Conservation (phyloP, 2,797 vertebrate species). For the Otolemur crassicaudatus region DNA sequence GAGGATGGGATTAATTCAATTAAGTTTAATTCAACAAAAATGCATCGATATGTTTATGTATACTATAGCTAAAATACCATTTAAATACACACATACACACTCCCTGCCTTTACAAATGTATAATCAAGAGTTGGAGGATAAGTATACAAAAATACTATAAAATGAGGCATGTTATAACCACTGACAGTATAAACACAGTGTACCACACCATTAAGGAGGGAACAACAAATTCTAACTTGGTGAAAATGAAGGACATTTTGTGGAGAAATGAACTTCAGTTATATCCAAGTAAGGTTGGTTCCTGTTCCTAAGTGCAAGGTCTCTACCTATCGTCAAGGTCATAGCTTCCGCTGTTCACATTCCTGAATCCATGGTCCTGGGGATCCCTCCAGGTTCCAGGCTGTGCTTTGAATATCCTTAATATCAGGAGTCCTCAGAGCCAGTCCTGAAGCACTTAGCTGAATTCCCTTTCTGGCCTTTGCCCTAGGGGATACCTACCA, state of each 20-base stretch:
- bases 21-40: constrained; percentile 25
- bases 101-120: background rate
- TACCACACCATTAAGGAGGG: background rate
- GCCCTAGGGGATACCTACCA: background rate
- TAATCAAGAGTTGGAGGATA: constrained; percentile 5
- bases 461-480: background rate
- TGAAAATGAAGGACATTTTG: constrained; percentile 36
- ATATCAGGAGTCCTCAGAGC: background rate
- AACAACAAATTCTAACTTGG: background rate
- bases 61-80: background rate
- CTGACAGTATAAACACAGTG: background rate
- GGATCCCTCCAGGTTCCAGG: background rate
- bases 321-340: background rate
- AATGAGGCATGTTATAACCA: background rate
- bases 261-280: background rate
- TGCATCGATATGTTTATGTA: background rate
- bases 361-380: background rate
- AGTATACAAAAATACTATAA: background rate
- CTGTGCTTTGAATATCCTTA: background rate
- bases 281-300: background rate
- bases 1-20: background rate
- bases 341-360: background rate
- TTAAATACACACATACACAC: background rate
- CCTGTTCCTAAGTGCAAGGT: background rate
- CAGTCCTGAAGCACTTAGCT: background rate